Evolutionary conservation across 2,797 vertebrate genomes (phyloP), one percentile per base, ranked within the genome.

Genomic region (Sus cebifrons): DNA sequence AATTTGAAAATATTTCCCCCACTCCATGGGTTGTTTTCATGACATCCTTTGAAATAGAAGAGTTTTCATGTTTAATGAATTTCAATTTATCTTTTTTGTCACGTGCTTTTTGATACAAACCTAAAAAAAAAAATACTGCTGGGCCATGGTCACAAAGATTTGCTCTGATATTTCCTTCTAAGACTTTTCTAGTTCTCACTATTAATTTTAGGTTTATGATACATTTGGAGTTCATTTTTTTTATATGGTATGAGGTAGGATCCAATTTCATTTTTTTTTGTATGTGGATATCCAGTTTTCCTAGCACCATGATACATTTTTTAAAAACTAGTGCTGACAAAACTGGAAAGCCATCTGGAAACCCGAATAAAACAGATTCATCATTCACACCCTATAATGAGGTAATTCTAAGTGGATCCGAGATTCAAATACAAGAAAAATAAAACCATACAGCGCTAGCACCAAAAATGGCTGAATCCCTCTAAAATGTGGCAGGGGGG

Each of bases 331-430:
- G 20, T 78, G 29, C 27, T 90, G 49, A 83, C 27, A 3, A 56
- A 95, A 95, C 21, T 71, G 23, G 25, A 88, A 68, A 89, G 85
- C 27, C 18, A 92, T 40, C 32, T 64, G 8, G 44, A 94, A 94
- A 91, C 44, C 44, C 36, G 62, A 56, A 71, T 13, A 85, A 77
- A 56, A 36, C n/a, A 91, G 27, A 88, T 25, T 82, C 54, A 91
- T 58, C 78, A 77, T 58, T 83, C 44, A 40, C 36, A 74, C 7
- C 52, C 75, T 77, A 62, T 44, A 52, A 54, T 27, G 36, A 89
- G 29, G 52, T 36, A 84, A 85, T 36, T 65, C 32, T 83, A 94
- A 84, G 74, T 58, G 29, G 21, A 71, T 84, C 32, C 65, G 49
- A 94, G 62, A 54, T 73, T 78, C 52, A 78, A 78, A 78, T 56